phyloP scores from a whole-genome alignment of 2,888 invertebrate species.

The Selenia dentaria region DNA sequence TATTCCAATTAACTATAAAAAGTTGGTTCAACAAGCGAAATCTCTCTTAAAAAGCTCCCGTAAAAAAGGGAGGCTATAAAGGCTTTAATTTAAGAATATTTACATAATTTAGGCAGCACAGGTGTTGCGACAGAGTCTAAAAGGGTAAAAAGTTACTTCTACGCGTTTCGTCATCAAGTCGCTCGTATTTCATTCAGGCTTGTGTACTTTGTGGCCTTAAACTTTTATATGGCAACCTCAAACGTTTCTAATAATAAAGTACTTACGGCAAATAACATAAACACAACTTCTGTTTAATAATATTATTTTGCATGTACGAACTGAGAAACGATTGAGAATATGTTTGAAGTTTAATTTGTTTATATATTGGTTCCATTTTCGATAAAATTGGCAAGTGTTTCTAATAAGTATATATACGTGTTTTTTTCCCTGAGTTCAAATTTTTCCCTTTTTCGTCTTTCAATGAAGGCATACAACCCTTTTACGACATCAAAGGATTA shows the following conservation, averaged over 20 bases:
- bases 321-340: neutral
- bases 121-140: constrained; percentile 51
- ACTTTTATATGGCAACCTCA: constrained; percentile 21
- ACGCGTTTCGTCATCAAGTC: constrained; percentile 37
- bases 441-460: too few relatives aligned
- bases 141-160: constrained; percentile 57
- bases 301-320: too few relatives aligned
- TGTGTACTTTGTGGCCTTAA: constrained; percentile 23
- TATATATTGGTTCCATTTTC: neutral
- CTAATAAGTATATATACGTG: too few relatives aligned
- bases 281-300: too few relatives aligned
- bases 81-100: constrained; percentile 56
- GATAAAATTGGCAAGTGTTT: too few relatives aligned
- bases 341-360: neutral
- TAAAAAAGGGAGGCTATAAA: constrained; percentile 18
- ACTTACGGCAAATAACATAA: constrained; percentile 9
- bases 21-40: too few relatives aligned
- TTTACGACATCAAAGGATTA: too few relatives aligned
- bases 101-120: constrained; percentile 66
- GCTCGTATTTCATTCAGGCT: constrained; percentile 23
- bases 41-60: constrained; percentile 5
- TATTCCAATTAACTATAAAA: too few relatives aligned
- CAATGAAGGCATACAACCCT: too few relatives aligned
- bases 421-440: too few relatives aligned
- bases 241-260: constrained; percentile 15